These are phyloP conservation scores for Smithornis capensis DNA, from an alignment of 2,113 vertebrate species.

Conservation along the genomic window DNA sequence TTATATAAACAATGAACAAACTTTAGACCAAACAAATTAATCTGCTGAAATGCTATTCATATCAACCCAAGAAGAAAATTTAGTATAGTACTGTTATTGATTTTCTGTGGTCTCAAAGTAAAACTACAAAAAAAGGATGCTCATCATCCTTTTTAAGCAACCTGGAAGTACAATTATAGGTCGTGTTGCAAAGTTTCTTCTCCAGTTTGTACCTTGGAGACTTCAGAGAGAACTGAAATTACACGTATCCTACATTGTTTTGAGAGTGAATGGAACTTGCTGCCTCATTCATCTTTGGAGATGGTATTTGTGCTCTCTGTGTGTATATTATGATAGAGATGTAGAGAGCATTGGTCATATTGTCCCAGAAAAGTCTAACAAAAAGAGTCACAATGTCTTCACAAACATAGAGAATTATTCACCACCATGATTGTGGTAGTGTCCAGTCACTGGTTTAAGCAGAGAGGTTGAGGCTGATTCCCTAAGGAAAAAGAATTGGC, in stretches of 20 bases:
- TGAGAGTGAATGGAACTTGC: neutral
- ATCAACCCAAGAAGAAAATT: neutral
- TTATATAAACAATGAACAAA: neutral
- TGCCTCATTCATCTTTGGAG: neutral
- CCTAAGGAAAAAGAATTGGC: neutral
- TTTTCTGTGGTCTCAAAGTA: neutral
- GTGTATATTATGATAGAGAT: neutral
- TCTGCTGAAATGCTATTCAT: neutral
- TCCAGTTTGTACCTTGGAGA: neutral
- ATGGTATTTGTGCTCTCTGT: rapidly evolving
- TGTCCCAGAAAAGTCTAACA: neutral
- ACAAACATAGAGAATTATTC: rapidly evolving
- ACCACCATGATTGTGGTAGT: neutral
- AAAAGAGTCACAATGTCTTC: neutral
- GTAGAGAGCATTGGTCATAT: neutral
- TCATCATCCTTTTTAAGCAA: neutral
- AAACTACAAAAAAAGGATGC: neutral
- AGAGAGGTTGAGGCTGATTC: rapidly evolving
- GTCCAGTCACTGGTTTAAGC: neutral
- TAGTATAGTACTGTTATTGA: neutral
- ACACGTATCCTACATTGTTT: neutral
- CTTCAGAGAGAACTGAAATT: neutral
- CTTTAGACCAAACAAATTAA: neutral
- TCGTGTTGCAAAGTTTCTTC: neutral
- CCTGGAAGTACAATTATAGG: neutral